A percentile compares a stretch with the other conserved stretches of the same genome.
phyloP scores from a whole-genome alignment of 1,140 invertebrate genomes.

The Bactericera cockerelli region DNA sequence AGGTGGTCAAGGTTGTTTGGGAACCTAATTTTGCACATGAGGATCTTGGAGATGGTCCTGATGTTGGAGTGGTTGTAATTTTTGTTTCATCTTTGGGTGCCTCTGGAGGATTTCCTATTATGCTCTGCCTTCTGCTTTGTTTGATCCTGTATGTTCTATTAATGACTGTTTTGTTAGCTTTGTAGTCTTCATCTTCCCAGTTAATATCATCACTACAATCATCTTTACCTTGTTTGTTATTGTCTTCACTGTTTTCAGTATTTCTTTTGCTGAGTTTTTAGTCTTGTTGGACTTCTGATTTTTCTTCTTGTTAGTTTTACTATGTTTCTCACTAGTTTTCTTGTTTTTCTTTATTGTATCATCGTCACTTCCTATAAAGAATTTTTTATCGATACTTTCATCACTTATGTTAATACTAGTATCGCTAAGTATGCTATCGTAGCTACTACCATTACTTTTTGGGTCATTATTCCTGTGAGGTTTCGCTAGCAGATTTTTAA shows the following conservation, averaged over 20 bases:
- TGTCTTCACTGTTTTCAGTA: not conserved
- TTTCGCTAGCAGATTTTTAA: constrained; percentile 34
- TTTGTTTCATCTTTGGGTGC: too few species aligned
- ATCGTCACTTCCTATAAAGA: constrained; percentile 10
- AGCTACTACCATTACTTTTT: constrained; percentile 14
- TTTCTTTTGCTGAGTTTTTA: not conserved
- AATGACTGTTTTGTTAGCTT: constrained; percentile 12
- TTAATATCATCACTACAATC: not conserved
- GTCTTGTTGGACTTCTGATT: not conserved
- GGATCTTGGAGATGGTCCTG: too few species aligned
- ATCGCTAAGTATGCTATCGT: constrained; percentile 3
- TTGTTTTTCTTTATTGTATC: not conserved
- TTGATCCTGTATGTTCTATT: constrained; percentile 16
- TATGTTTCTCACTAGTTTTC: not conserved
- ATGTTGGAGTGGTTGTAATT: too few species aligned
- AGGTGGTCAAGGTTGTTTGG: too few species aligned
- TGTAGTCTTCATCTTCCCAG: constrained; percentile 4
- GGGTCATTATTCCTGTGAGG: constrained; percentile 17
- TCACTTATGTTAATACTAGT: constrained; percentile 17
- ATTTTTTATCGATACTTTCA: constrained; percentile 17
- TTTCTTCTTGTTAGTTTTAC: constrained; percentile 5
- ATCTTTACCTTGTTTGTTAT: not conserved
- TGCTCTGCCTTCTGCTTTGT: constrained; percentile 15
- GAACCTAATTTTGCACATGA: too few species aligned
- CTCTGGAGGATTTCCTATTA: not conserved